Evolutionary conservation across 2,113 vertebrate species (phyloP).

Genomic region (Eptatretus burgeri): DNA sequence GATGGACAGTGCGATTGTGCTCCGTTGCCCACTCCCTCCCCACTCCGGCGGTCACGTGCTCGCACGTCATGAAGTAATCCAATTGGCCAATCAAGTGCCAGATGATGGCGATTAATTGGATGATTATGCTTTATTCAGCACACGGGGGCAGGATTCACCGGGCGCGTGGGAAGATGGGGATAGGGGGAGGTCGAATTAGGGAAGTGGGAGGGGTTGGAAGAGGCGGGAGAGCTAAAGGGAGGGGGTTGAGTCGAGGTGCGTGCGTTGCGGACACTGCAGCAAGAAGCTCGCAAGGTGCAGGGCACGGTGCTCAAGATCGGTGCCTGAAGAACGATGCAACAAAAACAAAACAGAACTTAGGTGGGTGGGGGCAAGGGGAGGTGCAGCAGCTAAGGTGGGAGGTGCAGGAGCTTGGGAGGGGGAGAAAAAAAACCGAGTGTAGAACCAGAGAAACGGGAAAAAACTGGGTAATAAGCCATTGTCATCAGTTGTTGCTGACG

Average conservation of each 20-base stretch:
- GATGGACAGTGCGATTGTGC: neutral
- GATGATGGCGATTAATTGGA: conserved; percentile 7
- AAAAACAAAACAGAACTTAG: no score
- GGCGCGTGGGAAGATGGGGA: neutral
- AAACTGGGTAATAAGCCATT: no score
- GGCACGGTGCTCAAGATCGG: no score
- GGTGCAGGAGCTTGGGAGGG: no score
- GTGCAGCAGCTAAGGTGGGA: no score
- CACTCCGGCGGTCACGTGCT: neutral
- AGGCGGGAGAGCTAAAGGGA: neutral
- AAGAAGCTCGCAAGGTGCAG: no score
- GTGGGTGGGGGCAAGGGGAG: no score
- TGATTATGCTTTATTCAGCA: neutral
- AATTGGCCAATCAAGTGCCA: conserved; percentile 5
- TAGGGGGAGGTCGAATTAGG: neutral
- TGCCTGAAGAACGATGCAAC: no score
- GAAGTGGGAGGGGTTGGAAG: neutral
- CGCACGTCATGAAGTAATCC: neutral
- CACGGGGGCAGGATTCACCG: neutral
- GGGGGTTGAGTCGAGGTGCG: neutral
- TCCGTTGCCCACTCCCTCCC: neutral
- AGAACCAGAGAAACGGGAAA: no score
- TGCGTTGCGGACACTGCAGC: no score
- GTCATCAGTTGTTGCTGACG: no score
- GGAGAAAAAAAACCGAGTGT: no score